Conservation (phyloP, 2,888 invertebrate genomes). For the Spisula subtruncata region DNA sequence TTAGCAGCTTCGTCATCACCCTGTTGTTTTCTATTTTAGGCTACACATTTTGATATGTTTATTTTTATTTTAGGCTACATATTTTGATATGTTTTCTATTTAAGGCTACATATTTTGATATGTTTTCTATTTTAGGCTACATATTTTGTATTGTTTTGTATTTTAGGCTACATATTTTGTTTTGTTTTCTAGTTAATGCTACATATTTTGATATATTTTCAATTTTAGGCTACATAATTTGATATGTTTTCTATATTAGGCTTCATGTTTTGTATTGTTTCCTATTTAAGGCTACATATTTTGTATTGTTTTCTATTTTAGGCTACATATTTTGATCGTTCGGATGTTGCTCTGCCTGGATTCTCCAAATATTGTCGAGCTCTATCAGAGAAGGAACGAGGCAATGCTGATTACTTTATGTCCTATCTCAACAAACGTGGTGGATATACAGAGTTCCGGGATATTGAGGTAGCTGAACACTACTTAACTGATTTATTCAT, state of each 20-base stretch:
- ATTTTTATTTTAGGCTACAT: too few species aligned
- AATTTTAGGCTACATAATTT: too few species aligned
- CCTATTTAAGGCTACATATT: too few species aligned
- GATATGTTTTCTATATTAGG: too few species aligned
- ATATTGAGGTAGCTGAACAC: conserved; percentile 44
- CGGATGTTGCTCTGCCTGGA: conserved; percentile 65
- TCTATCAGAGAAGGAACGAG: conserved; percentile 57
- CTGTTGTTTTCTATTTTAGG: too few species aligned
- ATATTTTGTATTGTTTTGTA: conserved; percentile 47
- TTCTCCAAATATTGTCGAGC: conserved; percentile 65
- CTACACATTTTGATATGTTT: too few species aligned
- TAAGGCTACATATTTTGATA: too few species aligned
- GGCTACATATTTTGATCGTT: conserved; percentile 60
- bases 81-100: too few species aligned
- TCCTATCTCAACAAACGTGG: conserved; percentile 63
- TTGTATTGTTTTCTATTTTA: conserved; percentile 41
- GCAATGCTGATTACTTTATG: conserved; percentile 59
- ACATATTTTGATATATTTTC: conserved; percentile 59
- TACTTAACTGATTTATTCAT: not conserved
- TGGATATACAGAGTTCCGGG: conserved; percentile 46
- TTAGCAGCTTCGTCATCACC: too few species aligned
- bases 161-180: conserved; percentile 61
- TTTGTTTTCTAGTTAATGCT: conserved; percentile 50
- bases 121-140: conserved; percentile 51
- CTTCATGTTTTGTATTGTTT: too few species aligned